A percentile compares a stretch with the other conserved stretches of the same genome.
These are phyloP conservation scores for Eristalis pertinax DNA, from an alignment of 2,888 invertebrate species.

Conservation along the genomic window DNA sequence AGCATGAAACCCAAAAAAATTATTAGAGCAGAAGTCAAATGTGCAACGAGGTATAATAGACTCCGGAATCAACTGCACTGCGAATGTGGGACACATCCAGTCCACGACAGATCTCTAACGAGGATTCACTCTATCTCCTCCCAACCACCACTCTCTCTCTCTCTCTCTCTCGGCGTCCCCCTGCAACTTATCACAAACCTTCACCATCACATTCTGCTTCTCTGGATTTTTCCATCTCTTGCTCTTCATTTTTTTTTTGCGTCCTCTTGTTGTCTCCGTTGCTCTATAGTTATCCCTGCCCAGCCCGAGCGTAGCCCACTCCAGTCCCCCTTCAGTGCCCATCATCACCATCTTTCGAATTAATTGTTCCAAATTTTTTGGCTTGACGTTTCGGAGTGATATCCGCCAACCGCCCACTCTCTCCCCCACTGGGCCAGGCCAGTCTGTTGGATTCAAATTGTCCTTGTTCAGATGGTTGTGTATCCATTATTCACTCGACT, in stretches of 20 bases:
- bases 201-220: slow-evolving; percentile 18
- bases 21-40: slow-evolving; percentile 69
- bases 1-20: slow-evolving; percentile 49
- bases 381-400: slow-evolving; percentile 58
- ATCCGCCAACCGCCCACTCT: slow-evolving; percentile 19
- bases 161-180: no score
- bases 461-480: slow-evolving; percentile 6
- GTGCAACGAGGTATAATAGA: slow-evolving; percentile 64
- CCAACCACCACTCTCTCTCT: not conserved
- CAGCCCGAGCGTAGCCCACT: not conserved
- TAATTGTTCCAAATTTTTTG: slow-evolving; percentile 72
- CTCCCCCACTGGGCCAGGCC: not conserved
- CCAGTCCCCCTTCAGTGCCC: not conserved
- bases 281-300: not conserved
- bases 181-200: not conserved
- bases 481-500: slow-evolving; percentile 65
- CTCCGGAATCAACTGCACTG: slow-evolving; percentile 53
- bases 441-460: slow-evolving; percentile 7
- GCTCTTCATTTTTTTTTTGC: slow-evolving; percentile 1
- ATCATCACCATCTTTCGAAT: slow-evolving; percentile 68
- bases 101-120: slow-evolving; percentile 47
- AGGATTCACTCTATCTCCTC: slow-evolving; percentile 20
- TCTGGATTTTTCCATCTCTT: slow-evolving; percentile 24
- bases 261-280: not conserved
- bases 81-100: slow-evolving; percentile 60